Base-by-base conservation (phyloP, 2,888 invertebrate genomes). In the Thumatha senex region DNA sequence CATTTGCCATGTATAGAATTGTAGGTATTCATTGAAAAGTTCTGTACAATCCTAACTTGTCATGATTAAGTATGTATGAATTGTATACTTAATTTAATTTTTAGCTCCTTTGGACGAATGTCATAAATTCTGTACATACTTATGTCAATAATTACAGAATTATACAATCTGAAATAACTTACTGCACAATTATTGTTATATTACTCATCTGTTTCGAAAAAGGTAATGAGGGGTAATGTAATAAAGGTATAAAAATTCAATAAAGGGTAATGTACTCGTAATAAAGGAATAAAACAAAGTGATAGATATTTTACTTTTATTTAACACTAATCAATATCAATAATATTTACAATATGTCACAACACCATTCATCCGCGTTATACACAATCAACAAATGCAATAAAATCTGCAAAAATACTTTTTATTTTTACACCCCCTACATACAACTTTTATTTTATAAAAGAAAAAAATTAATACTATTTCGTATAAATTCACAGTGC, bases 261-360 rank as follows among this genome's bases (percentile, higher is more conserved):
- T n/a, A n/a, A n/a, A 2, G 18, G 18, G 18, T 24, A 24, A 24
- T 24, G 18, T 2, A 24, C n/a, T n/a, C n/a, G n/a, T n/a, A n/a
- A 73, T 73, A 73, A 72, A 76, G 76, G 69, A 48, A 46, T 60
- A 44, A 48, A 49, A 8, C 39, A 60, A 70, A 72, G 66, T 80
- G 72, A 78, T 80, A 76, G 71, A 71, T 85, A 80, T 83, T 31
- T 80, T 86, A 72, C 72, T 75, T 45, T 66, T 64, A 69, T 84
- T 82, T 83, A 85, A 81, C 79, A 85, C 82, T 88, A 87, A 80
- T 78, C 76, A 84, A 82, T 86, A 86, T 80, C 72, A 81, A 80
- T 86, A 76, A 81, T 86, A 86, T 86, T 85, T 85, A 87, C 86
- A 86, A 78, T 63, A 72, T 76, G 73, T 78, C 74, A 71, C n/a